These are phyloP conservation scores for Drosophila eohydei DNA, from an alignment of 2,888 invertebrate species.

Conservation along the genomic window DNA sequence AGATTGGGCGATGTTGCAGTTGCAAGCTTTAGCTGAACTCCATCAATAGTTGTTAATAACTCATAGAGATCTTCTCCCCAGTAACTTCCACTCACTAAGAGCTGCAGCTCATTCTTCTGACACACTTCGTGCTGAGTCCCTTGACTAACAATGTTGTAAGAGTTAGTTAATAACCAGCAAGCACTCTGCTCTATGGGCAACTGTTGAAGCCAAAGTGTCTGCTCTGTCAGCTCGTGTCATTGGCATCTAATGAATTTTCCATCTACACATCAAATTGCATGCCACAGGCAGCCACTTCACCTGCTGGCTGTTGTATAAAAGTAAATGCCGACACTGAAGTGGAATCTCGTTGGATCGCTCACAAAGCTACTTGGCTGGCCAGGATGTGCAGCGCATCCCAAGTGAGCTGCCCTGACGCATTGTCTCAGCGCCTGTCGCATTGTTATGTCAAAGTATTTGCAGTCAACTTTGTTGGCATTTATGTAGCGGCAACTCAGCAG, in stretches of 20 bases:
- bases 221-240: constrained; percentile 14
- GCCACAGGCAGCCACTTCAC: constrained; percentile 4
- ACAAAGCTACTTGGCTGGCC: constrained; percentile 20
- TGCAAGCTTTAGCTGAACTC: too few species aligned
- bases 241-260: constrained; percentile 12
- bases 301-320: not conserved
- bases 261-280: constrained; percentile 23
- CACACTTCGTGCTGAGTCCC: not conserved
- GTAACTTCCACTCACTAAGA: too few species aligned
- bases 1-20: too few species aligned
- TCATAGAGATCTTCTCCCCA: too few species aligned
- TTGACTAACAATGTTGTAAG: not conserved
- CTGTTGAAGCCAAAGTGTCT: not conserved
- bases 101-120: not conserved
- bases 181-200: not conserved
- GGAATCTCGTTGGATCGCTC: constrained; percentile 12
- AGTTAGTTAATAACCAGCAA: not conserved
- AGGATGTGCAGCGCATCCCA: constrained; percentile 25
- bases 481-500: constrained; percentile 34
- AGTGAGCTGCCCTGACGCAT: constrained; percentile 51
- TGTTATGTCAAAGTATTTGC: constrained; percentile 68
- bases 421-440: constrained; percentile 45
- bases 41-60: too few species aligned
- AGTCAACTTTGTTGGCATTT: constrained; percentile 75
- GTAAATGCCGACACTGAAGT: constrained; percentile 21